A percentile compares a stretch with the other conserved stretches of the same genome.
phyloP scores from a whole-genome alignment of 2,113 vertebrate species.

The Semnopithecus entellus region DNA sequence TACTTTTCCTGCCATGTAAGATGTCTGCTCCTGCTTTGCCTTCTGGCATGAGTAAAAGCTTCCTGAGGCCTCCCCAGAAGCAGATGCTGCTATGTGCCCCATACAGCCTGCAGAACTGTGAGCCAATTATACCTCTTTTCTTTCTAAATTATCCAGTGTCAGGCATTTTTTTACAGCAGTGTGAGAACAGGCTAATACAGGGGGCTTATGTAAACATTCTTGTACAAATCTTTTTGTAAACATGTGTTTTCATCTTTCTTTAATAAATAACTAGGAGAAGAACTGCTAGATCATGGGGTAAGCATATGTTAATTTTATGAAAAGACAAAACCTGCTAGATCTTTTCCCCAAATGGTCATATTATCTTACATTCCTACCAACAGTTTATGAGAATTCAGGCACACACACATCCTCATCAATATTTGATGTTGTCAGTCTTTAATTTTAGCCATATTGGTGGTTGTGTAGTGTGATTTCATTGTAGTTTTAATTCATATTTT shows the following conservation, averaged over 20 bases:
- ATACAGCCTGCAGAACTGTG: no score
- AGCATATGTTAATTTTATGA: background rate
- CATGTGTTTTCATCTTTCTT: background rate
- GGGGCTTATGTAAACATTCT: background rate
- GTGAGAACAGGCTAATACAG: no score
- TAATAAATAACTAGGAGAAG: background rate
- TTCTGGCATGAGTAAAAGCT: no score
- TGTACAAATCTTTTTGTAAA: background rate
- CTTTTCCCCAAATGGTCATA: background rate
- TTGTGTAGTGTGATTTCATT: background rate
- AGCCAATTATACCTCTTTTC: no score
- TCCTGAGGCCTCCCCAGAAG: no score
- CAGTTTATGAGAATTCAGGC: background rate
- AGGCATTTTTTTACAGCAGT: no score
- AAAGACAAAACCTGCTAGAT: background rate
- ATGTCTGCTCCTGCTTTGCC: no score
- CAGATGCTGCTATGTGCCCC: no score
- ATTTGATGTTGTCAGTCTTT: background rate
- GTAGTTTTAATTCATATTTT: background rate
- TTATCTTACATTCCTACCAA: background rate
- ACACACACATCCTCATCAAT: background rate
- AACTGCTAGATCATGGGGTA: background rate
- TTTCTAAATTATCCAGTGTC: no score
- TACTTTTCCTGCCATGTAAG: no score
- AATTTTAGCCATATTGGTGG: background rate